Evolutionary conservation across 2,113 vertebrate genomes (phyloP).

Genomic region (Otocyon megalotis): DNA sequence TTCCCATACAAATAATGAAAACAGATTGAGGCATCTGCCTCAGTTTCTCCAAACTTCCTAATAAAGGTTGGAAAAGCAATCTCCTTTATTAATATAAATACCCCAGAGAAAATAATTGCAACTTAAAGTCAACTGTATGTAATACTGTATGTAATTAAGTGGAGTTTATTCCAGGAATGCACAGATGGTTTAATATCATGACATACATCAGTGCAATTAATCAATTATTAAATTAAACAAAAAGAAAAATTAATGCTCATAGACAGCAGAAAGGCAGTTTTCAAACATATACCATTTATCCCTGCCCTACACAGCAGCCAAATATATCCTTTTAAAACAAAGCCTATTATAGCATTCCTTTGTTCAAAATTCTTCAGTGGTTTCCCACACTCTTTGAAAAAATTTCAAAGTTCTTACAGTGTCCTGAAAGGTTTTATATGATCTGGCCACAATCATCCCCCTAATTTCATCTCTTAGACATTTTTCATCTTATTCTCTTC

Average conservation of each 20-base stretch:
- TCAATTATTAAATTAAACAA: background rate
- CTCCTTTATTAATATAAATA: background rate
- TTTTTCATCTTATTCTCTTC: background rate
- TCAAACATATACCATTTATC: background rate
- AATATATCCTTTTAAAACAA: background rate
- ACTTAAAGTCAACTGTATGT: background rate
- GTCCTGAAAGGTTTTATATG: background rate
- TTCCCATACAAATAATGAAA: background rate
- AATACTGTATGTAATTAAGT: background rate
- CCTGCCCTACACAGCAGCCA: background rate
- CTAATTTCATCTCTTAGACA: background rate
- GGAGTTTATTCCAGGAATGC: background rate
- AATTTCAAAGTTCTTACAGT: background rate
- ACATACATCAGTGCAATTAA: background rate
- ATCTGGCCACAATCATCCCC: background rate
- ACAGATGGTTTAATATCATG: background rate
- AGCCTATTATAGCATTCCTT: background rate
- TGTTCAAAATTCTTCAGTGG: background rate
- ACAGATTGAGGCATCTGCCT: background rate
- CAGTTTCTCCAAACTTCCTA: background rate
- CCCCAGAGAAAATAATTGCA: constrained; percentile 3
- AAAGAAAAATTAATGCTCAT: background rate
- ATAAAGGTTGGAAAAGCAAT: background rate
- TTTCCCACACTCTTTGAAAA: background rate
- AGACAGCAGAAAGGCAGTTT: background rate